Evolutionary conservation across 2,797 vertebrate species (phyloP).

Genomic region (Myotis planiceps): DNA sequence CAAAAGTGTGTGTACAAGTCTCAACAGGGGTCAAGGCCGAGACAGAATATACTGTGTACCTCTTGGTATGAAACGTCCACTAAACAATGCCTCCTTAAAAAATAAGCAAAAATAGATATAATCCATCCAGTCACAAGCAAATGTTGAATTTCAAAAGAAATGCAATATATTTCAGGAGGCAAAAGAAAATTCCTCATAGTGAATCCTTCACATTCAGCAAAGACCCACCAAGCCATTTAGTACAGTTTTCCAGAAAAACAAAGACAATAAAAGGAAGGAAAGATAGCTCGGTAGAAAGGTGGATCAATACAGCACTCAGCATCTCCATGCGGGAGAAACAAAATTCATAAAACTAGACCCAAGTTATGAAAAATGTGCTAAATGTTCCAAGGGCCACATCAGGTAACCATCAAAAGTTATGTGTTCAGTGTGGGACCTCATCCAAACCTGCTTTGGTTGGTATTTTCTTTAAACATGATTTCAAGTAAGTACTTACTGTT

Average conservation of each 20-base stretch:
- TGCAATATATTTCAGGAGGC: background rate
- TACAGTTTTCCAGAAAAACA: conserved; percentile 38
- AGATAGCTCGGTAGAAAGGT: background rate
- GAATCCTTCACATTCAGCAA: conserved; percentile 23
- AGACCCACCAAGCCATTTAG: conserved; percentile 6
- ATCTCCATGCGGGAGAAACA: background rate
- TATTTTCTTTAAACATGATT: background rate
- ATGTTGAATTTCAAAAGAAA: background rate
- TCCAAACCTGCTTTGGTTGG: background rate
- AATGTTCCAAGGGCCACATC: background rate
- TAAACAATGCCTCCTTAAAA: background rate
- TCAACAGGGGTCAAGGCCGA: background rate
- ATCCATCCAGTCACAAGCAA: background rate
- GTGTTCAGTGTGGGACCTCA: background rate
- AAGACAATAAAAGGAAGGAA: background rate
- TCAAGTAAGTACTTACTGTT: background rate
- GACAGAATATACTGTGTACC: background rate
- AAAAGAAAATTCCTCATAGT: background rate
- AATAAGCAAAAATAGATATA: background rate
- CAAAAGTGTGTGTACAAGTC: background rate
- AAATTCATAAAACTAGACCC: background rate
- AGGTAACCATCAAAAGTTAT: background rate
- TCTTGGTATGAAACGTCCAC: background rate
- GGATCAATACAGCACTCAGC: conserved; percentile 15
- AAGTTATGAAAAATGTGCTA: background rate